phyloP scores from a whole-genome alignment of 64 coral and sea anemone species.

The Anthopleura sola region DNA sequence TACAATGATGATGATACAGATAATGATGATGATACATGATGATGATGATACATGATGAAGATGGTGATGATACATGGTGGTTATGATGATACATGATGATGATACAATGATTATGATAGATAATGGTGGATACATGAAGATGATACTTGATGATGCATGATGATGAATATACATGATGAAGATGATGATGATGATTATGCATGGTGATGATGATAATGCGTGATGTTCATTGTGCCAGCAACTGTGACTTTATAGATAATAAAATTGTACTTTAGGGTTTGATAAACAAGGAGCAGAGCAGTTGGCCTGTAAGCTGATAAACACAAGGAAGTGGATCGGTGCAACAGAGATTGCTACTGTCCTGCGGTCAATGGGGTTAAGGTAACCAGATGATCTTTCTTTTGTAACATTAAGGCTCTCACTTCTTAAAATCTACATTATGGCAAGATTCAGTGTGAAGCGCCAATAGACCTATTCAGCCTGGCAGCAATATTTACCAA shows the following conservation, averaged over 20 bases:
- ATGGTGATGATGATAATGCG: background rate
- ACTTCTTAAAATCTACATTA: too few species aligned
- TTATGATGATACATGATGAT: background rate
- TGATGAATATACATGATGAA: background rate
- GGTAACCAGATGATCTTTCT: conserved; percentile 36
- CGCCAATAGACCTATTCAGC: too few species aligned
- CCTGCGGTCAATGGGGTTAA: conserved; percentile 77
- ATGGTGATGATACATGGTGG: background rate
- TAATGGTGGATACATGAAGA: background rate
- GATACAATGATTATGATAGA: background rate
- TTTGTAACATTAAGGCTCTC: too few species aligned
- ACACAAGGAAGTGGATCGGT: conserved; percentile 96
- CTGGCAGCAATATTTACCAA: too few species aligned
- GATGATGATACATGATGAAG: background rate
- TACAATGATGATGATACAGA: background rate
- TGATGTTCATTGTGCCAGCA: background rate
- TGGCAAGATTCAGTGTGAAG: too few species aligned
- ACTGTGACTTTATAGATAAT: background rate
- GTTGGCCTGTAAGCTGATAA: conserved; percentile 83
- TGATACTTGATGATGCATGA: background rate
- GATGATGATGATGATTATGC: background rate
- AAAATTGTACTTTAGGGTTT: background rate
- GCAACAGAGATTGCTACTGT: conserved; percentile 88
- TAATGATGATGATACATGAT: background rate
- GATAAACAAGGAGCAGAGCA: conserved; percentile 93